Evolutionary conservation across 2,113 vertebrate species (phyloP).

Genomic region (Hippocampus zosterae): DNA sequence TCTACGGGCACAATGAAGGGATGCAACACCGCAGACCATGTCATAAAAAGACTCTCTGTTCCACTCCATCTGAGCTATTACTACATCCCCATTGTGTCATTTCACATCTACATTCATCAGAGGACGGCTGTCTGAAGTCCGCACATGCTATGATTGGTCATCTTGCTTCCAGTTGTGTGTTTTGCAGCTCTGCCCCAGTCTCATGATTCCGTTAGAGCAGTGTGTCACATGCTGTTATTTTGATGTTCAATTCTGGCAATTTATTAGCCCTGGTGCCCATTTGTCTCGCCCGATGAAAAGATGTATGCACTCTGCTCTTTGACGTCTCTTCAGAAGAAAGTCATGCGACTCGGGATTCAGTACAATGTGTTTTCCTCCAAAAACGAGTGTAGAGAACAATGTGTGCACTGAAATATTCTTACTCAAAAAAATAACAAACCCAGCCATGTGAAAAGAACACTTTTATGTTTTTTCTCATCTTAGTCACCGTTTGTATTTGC

Average conservation of each 20-base stretch:
- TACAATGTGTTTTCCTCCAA: constrained; percentile 16
- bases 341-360: constrained; percentile 5
- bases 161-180: not conserved
- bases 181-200: constrained; percentile 4
- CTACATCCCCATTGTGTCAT: constrained; percentile 55
- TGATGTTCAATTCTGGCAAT: constrained; percentile 20
- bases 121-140: constrained; percentile 1
- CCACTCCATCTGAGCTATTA: constrained; percentile 32
- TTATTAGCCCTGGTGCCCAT: constrained; percentile 16
- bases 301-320: constrained; percentile 7
- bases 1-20: constrained; percentile 24
- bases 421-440: constrained; percentile 17
- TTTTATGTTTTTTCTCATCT: constrained; percentile 28
- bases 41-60: constrained; percentile 30
- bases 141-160: not conserved
- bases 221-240: constrained; percentile 33
- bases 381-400: constrained; percentile 3
- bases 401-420: constrained; percentile 23
- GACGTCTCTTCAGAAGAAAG: constrained; percentile 14
- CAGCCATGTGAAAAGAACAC: constrained; percentile 40
- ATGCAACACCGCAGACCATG: constrained; percentile 2
- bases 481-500: constrained; percentile 12
- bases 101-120: constrained; percentile 31
- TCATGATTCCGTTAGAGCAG: constrained; percentile 25
- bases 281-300: constrained; percentile 24